Evolutionary conservation across 2,888 invertebrate species (phyloP).

Genomic region (Platerodrilus igneus): DNA sequence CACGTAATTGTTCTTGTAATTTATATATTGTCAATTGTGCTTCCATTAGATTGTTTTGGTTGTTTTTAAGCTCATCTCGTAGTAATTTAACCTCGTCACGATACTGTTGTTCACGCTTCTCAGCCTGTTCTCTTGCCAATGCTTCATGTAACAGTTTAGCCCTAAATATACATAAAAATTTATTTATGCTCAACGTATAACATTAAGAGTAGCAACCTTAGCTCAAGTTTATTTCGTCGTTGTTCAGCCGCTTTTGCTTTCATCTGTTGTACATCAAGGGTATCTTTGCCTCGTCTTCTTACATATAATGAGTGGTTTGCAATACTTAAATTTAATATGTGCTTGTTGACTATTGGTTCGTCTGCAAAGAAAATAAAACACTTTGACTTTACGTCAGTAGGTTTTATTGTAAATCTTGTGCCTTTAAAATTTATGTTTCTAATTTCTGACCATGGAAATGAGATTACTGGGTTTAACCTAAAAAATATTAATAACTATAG

Average conservation of each 20-base stretch:
- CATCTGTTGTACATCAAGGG: conserved; percentile 99
- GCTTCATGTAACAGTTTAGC: conserved; percentile 88
- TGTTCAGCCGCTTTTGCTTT: conserved; percentile 96
- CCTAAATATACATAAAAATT: conserved; percentile 47
- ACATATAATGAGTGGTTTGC: conserved; percentile 99
- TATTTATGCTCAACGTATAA: background rate
- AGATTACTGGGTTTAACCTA: conserved; percentile 93
- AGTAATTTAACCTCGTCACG: conserved; percentile 84
- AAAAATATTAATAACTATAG: too few relatives aligned
- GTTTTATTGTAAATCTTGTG: conserved; percentile 97
- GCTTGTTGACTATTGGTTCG: conserved; percentile 93
- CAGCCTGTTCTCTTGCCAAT: conserved; percentile 89
- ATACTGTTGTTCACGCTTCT: conserved; percentile 91
- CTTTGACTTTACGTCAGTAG: conserved; percentile 96
- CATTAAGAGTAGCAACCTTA: conserved; percentile 55
- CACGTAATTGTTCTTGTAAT: conserved; percentile 82
- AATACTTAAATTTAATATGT: conserved; percentile 96
- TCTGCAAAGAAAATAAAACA: conserved; percentile 98
- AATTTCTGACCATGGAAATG: conserved; percentile 99
- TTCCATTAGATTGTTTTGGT: conserved; percentile 64
- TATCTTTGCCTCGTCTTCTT: conserved; percentile 95
- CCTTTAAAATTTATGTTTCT: conserved; percentile 98
- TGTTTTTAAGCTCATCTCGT: conserved; percentile 90
- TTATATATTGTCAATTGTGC: conserved; percentile 78
- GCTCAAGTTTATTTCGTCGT: conserved; percentile 84